phyloP scores from a whole-genome alignment of 2,113 vertebrate species.

The Lanius ludovicianus region DNA sequence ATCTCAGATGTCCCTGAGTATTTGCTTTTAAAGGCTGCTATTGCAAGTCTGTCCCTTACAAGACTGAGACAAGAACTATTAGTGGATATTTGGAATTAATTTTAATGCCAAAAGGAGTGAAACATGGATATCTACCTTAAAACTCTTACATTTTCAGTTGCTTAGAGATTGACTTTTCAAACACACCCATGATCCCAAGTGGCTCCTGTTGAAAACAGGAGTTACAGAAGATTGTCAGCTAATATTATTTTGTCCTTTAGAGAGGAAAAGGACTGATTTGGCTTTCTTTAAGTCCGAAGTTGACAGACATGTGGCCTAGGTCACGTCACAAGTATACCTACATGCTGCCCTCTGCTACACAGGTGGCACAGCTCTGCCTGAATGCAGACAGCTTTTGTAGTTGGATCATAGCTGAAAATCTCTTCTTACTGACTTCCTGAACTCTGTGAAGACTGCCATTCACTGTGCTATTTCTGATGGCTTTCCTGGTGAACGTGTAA shows the following conservation, averaged over 20 bases:
- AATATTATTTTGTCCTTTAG: not conserved
- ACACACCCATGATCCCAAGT: not conserved
- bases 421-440: constrained; percentile 25
- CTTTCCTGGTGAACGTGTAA: not conserved
- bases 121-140: not conserved
- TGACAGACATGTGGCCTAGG: not conserved
- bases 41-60: not conserved
- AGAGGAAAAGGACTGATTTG: not conserved
- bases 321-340: not conserved
- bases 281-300: not conserved
- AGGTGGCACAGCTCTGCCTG: not conserved
- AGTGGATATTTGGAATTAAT: not conserved
- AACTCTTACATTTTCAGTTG: not conserved
- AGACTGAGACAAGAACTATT: not conserved
- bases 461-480: not conserved
- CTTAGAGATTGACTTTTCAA: not conserved
- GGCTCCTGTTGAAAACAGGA: not conserved
- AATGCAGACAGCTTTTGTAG: constrained; percentile 33
- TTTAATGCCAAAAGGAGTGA: not conserved
- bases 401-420: constrained; percentile 14
- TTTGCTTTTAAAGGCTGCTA: not conserved
- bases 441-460: not conserved
- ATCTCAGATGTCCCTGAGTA: not conserved
- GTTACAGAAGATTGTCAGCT: not conserved
- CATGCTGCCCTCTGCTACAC: not conserved